A percentile compares a stretch with the other conserved stretches of the same genome.
Conservation (phyloP, 2,888 invertebrate genomes). For the Apamea crenata region DNA sequence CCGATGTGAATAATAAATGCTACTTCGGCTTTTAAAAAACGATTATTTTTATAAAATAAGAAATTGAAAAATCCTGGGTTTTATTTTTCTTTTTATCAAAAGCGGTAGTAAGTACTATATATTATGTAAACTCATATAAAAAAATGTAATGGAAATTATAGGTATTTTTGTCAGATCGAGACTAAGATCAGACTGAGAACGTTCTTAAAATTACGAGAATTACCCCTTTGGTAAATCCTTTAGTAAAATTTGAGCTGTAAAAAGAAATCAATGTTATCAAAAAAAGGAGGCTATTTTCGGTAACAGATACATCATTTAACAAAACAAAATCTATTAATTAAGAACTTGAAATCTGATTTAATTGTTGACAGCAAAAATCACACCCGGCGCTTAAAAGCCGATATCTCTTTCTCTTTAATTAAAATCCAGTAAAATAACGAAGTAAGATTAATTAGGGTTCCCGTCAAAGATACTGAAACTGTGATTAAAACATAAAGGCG, state of each 20-base stretch:
- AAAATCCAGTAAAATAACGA: constrained; percentile 53
- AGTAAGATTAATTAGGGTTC: constrained; percentile 49
- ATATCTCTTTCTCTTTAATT: constrained; percentile 43
- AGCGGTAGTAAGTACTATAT: neutral
- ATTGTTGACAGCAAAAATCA: constrained; percentile 23
- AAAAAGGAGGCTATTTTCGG: neutral
- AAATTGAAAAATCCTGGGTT: neutral
- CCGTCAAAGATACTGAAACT: constrained; percentile 34
- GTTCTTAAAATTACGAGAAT: no score
- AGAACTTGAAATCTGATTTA: constrained; percentile 4
- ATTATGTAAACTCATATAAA: no score
- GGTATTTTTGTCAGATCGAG: no score
- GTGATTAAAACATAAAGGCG: constrained; percentile 38
- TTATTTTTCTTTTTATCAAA: neutral
- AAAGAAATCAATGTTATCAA: neutral
- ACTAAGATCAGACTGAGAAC: no score
- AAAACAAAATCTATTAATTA: neutral
- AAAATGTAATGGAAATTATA: no score
- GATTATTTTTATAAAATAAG: neutral
- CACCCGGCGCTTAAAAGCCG: constrained; percentile 1
- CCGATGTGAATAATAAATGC: constrained; percentile 9
- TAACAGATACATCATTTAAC: neutral
- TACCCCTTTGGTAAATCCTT: neutral
- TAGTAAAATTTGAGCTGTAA: neutral
- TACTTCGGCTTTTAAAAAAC: neutral